phyloP scores from a whole-genome alignment of 2,113 vertebrate genomes.

The Zingel zingel region DNA sequence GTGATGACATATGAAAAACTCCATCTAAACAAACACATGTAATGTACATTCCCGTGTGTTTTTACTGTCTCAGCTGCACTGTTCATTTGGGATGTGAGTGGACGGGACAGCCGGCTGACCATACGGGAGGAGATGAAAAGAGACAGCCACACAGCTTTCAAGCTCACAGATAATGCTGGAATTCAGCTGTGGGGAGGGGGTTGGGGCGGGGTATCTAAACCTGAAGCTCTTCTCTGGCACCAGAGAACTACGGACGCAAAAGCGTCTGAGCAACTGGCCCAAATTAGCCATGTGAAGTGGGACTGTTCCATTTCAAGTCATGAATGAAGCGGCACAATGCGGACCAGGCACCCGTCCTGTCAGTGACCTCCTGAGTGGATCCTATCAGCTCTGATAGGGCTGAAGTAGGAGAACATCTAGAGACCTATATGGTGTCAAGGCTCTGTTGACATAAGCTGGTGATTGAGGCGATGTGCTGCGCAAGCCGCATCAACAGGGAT shows the following conservation, averaged over 20 bases:
- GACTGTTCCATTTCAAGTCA: conserved; percentile 80
- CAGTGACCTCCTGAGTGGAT: conserved; percentile 68
- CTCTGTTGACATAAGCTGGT: conserved; percentile 53
- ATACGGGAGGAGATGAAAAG: conserved; percentile 36
- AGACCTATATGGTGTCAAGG: conserved; percentile 58
- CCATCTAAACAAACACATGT: conserved; percentile 54
- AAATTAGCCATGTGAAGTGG: conserved; percentile 79
- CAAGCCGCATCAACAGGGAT: conserved; percentile 48
- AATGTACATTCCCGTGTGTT: conserved; percentile 68
- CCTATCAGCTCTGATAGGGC: conserved; percentile 70
- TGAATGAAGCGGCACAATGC: conserved; percentile 55
- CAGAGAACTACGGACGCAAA: conserved; percentile 63
- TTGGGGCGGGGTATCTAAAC: conserved; percentile 76
- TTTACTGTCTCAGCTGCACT: conserved; percentile 48
- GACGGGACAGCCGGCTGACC: conserved; percentile 45
- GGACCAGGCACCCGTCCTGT: conserved; percentile 46
- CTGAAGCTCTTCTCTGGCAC: conserved; percentile 75
- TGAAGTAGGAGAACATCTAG: conserved; percentile 57
- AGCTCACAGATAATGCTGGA: conserved; percentile 80
- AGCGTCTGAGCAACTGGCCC: conserved; percentile 74
- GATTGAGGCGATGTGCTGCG: conserved; percentile 49
- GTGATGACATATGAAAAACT: conserved; percentile 59
- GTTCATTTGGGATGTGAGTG: conserved; percentile 46
- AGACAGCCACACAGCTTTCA: conserved; percentile 55
- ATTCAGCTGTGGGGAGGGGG: conserved; percentile 69